Conservation (phyloP, 2,797 vertebrate species). For the Neoniphon sammara region DNA sequence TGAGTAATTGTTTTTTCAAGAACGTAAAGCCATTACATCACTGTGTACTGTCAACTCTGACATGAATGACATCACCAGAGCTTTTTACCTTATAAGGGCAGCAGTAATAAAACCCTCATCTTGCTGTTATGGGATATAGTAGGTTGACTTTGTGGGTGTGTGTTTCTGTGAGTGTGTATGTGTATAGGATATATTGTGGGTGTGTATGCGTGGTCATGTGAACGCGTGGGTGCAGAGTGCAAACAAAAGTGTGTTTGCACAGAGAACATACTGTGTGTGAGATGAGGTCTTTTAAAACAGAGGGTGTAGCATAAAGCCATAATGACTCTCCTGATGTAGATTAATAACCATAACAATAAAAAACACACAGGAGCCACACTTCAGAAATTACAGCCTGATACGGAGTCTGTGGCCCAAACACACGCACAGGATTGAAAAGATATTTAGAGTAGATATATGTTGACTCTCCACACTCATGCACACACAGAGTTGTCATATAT, state of each 20-base stretch:
- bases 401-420: conserved; percentile 1
- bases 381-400: conserved; percentile 16
- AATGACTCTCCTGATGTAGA: conserved; percentile 56
- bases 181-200: not conserved
- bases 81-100: not conserved
- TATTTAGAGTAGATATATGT: conserved; percentile 19
- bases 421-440: not conserved
- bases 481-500: not conserved
- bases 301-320: conserved; percentile 29
- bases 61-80: conserved; percentile 8
- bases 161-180: not conserved
- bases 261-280: not conserved
- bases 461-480: not conserved
- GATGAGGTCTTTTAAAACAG: conserved; percentile 33
- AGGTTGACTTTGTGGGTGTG: not conserved
- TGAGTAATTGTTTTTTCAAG: no score
- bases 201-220: not conserved
- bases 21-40: not conserved
- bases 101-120: not conserved
- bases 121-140: not conserved
- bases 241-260: conserved; percentile 15
- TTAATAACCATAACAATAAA: conserved; percentile 54
- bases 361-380: conserved; percentile 30
- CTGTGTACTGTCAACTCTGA: not conserved
- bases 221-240: not conserved